Evolutionary conservation across 2,797 vertebrate species (phyloP).

Genomic region (Clamator glandarius): DNA sequence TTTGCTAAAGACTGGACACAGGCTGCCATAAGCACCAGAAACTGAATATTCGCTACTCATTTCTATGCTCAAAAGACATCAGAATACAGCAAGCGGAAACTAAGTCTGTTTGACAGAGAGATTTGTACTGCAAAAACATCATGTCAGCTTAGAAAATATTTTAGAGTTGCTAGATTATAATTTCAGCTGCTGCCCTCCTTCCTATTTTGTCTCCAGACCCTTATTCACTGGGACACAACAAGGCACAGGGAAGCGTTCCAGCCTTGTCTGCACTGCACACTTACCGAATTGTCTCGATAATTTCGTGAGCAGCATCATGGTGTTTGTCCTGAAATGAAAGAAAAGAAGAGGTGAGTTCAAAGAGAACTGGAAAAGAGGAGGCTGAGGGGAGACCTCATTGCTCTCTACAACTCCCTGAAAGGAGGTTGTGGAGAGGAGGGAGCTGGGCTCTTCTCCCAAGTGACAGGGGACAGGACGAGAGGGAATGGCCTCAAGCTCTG

Average conservation of each 20-base stretch:
- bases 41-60: not conserved
- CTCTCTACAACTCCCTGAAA: no score
- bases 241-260: not conserved
- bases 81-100: not conserved
- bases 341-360: not conserved
- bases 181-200: not conserved
- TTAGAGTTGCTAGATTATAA: not conserved
- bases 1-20: not conserved
- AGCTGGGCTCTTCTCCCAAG: no score
- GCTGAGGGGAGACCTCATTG: no score
- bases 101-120: not conserved
- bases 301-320: constrained; percentile 99
- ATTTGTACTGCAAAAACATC: not conserved
- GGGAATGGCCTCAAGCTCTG: no score
- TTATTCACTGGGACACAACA: not conserved
- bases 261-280: not conserved
- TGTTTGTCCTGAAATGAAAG: constrained; percentile 92
- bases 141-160: not conserved
- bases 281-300: constrained; percentile 99
- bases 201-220: not conserved
- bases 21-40: not conserved
- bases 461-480: no score
- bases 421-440: no score
- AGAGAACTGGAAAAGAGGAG: no score
- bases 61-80: not conserved